A percentile compares a stretch with the other conserved stretches of the same genome.
These are phyloP conservation scores for Microctonus brassicae DNA, from an alignment of 2,888 invertebrate genomes.

Conservation along the genomic window DNA sequence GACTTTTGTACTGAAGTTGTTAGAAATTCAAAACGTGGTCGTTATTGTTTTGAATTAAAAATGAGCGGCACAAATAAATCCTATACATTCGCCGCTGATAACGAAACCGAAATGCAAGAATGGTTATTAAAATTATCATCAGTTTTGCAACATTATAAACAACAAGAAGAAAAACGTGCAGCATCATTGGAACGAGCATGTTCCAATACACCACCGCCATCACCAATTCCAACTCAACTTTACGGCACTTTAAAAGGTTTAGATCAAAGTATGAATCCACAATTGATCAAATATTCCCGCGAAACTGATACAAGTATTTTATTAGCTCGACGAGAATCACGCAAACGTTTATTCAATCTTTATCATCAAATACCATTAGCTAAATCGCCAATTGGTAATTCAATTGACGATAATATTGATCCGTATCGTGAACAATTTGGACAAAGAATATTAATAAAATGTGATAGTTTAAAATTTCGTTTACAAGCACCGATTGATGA, in stretches of 20 bases:
- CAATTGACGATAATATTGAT: slow-evolving; percentile 75
- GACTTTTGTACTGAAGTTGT: slow-evolving; percentile 93
- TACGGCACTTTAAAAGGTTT: slow-evolving; percentile 89
- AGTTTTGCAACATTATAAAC: slow-evolving; percentile 86
- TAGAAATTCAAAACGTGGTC: slow-evolving; percentile 88
- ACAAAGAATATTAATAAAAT: slow-evolving; percentile 84
- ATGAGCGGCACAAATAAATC: slow-evolving; percentile 90
- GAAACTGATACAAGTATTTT: slow-evolving; percentile 92
- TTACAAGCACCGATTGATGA: slow-evolving; percentile 86
- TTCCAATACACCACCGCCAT: slow-evolving; percentile 73
- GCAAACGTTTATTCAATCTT: slow-evolving; percentile 83
- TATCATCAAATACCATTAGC: slow-evolving; percentile 74
- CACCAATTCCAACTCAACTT: slow-evolving; percentile 75
- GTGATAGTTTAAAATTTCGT: slow-evolving; percentile 86
- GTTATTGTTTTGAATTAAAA: slow-evolving; percentile 88
- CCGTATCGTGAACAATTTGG: slow-evolving; percentile 91
- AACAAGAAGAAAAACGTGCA: slow-evolving; percentile 83
- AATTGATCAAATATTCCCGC: slow-evolving; percentile 88
- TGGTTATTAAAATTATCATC: slow-evolving; percentile 88
- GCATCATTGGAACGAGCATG: slow-evolving; percentile 76
- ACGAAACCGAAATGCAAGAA: slow-evolving; percentile 83
- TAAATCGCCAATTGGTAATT: slow-evolving; percentile 51
- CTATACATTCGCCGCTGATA: slow-evolving; percentile 88
- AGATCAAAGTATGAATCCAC: slow-evolving; percentile 94
- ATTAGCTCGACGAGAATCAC: slow-evolving; percentile 82